These are phyloP conservation scores for Fregetta grallaria DNA, from an alignment of 2,113 vertebrate genomes.

Conservation along the genomic window DNA sequence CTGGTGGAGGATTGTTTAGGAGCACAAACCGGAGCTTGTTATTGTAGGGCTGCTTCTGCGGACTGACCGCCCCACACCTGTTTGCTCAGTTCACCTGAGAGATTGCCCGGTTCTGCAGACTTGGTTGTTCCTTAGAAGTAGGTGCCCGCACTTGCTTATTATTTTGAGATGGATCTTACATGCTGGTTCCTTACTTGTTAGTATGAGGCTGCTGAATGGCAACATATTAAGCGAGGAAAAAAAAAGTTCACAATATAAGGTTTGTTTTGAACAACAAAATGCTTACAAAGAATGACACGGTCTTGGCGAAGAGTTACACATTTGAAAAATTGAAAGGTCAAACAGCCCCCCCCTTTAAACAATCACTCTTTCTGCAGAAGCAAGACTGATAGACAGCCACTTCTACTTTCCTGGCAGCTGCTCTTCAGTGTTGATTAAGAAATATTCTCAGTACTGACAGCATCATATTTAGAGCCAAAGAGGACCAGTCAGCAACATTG, in stretches of 20 bases:
- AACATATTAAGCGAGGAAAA: not conserved
- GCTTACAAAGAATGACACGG: conserved; percentile 37
- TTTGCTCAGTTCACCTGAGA: not conserved
- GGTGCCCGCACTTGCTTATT: not conserved
- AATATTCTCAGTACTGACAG: conserved; percentile 58
- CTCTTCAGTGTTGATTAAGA: conserved; percentile 57
- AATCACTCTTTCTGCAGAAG: conserved; percentile 18
- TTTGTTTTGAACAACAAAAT: conserved; percentile 54
- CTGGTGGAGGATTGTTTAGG: not conserved
- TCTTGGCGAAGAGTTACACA: conserved; percentile 25
- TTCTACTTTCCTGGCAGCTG: conserved; percentile 62
- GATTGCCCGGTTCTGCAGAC: not conserved
- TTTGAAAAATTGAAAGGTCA: conserved; percentile 59
- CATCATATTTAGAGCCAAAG: conserved; percentile 53
- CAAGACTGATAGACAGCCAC: conserved; percentile 37
- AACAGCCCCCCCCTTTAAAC: not conserved
- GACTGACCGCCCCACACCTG: not conserved
- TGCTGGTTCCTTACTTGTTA: not conserved
- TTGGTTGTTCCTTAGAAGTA: not conserved
- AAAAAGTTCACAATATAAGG: not conserved
- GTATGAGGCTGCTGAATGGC: not conserved
- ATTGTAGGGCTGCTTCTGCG: not conserved
- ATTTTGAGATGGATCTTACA: not conserved
- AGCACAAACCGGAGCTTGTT: not conserved
- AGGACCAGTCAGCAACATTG: not conserved